Base-by-base conservation (phyloP, 2,797 vertebrate genomes). In the Paguma larvata region DNA sequence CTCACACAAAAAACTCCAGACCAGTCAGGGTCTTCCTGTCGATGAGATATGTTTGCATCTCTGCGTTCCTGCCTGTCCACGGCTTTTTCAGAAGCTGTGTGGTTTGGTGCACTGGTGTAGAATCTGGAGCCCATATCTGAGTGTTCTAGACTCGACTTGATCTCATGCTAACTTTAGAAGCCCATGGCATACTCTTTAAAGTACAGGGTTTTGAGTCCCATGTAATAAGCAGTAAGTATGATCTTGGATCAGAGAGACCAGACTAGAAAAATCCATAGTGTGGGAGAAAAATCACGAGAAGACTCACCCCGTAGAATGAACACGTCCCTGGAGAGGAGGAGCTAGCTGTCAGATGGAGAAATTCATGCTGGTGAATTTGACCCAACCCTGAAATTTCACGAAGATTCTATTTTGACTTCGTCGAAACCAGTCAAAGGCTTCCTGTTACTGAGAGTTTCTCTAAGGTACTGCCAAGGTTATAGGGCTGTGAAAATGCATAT, bases 231-330 rank as follows among this genome's bases (percentile, higher is more conserved):
- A 18, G 38, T 5, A n/a, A 46, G 59, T 11, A 25, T 18, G 19
- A 44, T 3, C 9, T 44, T n/a, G n/a, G 68, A 21, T 41, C 32
- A 0, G 41, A 62, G 51, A 41, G n/a, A 16, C 21, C 16, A 5
- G 19, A 32, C 46, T 38, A 32, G 25, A 65, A 56, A 62, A 62
- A 38, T 51, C 16, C 30, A 27, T 0, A 9, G 16, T 1, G 2
- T 2, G n/a, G 8, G n/a, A 34, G 11, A 30, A 6, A 82, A 51
- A n/a, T 59, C 38, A 2, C 2, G 11, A 53, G 25, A 53, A 38
- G n/a, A 16, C 9, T 16, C 12, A 0, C 15, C 2, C 0, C 34
- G 38, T 21, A 4, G 79, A n/a, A 15, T 0, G 4, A 0, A 1
- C 0, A 34, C 19, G 12, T 27, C 23, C 25, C 5, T 12, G 38